Base-by-base conservation (phyloP, 2,888 invertebrate genomes). In the Drosophila affinis region DNA sequence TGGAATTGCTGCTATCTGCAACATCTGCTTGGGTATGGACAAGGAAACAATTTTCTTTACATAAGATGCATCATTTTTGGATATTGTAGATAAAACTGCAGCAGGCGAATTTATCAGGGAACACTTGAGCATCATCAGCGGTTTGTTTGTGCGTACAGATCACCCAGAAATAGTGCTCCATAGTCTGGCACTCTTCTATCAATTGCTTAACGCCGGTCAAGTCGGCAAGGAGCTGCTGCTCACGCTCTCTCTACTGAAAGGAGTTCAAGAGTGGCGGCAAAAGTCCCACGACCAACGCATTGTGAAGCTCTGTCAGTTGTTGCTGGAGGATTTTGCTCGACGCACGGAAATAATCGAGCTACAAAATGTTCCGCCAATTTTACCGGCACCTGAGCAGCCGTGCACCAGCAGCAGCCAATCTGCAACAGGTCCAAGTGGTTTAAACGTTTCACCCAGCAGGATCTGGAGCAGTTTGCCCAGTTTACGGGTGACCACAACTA, bases 1-100 rank as follows among this genome's bases (percentile, higher is more conserved):
- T 84, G 96, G 96, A 27, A 93, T 95, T 65, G 95, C 96, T 56
- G 98, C 97, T 34, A 92, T 98, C 72, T 97, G 97, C 91, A 98
- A 98, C 92, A 93, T 97, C 69, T 95, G 95, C 86, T 92, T 95
- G 88, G 97, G 97, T 96, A 93, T 44, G 51, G 7, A 12, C 24
- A 10, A 34, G 0, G 3, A 17, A 17, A 12, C 45, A 10, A 9
- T 14, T 56, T 6, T n/a, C 14, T n/a, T 39, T n/a, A n/a, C 14
- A n/a, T 39, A 39, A 39, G 1, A 7, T n/a, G 4, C 14, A 39
- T n/a, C 1, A n/a, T 39, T 7, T 9, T n/a, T 39, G 7, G 3
- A 6, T 24, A 34, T 65, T 56, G 1, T 61, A 91, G 91, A 91
- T 63, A 54, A 44, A 9, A 51, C 51, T 10, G 76, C 89, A 0